Percentiles rank a stretch among this genome's conserved stretches.
Conservation (phyloP, 2,888 invertebrate genomes). For the Cynaeus angustus region DNA sequence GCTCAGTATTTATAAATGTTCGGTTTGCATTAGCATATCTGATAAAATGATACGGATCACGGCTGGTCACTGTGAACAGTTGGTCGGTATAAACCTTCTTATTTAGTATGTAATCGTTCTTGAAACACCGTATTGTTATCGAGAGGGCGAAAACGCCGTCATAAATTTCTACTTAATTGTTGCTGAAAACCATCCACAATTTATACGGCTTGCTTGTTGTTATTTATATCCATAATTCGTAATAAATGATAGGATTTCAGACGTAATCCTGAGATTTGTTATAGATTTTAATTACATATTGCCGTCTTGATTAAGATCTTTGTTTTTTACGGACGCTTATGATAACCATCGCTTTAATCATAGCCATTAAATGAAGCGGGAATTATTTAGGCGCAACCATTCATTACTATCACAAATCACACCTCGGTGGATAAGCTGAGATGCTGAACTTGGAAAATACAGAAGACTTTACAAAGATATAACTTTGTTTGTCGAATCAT, state of each 20-base stretch:
- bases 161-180: conserved; percentile 70
- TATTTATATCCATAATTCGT: conserved; percentile 68
- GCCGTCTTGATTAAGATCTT: conserved; percentile 65
- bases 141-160: conserved; percentile 62
- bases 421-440: conserved; percentile 19
- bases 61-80: conserved; percentile 60
- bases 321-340: conserved; percentile 63
- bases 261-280: conserved; percentile 70
- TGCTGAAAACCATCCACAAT: conserved; percentile 68
- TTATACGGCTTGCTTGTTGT: conserved; percentile 65
- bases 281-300: conserved; percentile 68
- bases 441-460: background rate
- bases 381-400: conserved; percentile 60
- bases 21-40: conserved; percentile 63
- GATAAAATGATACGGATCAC: conserved; percentile 62
- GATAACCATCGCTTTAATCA: conserved; percentile 65
- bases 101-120: conserved; percentile 58
- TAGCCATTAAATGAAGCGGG: conserved; percentile 59
- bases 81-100: conserved; percentile 58
- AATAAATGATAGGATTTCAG: conserved; percentile 68
- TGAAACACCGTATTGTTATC: conserved; percentile 65
- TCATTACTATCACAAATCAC: conserved; percentile 54
- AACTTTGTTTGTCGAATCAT: too few relatives aligned
- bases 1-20: conserved; percentile 60
- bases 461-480: too few relatives aligned